Percentiles rank a stretch among this genome's conserved stretches.
Conservation (phyloP, 2,113 vertebrate genomes). For the Danionella cerebrum region DNA sequence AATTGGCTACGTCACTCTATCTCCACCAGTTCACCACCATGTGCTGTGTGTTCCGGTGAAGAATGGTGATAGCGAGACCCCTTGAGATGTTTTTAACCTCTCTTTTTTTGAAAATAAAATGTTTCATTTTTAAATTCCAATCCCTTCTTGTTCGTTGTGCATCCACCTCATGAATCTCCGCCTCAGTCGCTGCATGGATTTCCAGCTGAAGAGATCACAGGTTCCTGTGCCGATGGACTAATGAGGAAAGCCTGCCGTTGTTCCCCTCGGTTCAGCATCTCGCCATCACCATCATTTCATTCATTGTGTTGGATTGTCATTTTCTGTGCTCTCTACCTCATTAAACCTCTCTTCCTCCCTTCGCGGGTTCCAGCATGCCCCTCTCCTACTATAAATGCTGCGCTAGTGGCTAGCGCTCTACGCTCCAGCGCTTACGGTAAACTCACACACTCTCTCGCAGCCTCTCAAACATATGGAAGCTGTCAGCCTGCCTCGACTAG, state of each 20-base stretch:
- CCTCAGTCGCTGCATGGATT: not conserved
- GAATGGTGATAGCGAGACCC: too few relatives aligned
- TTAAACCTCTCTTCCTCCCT: slow-evolving; percentile 38
- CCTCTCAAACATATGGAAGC: slow-evolving; percentile 41
- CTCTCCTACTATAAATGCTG: slow-evolving; percentile 32
- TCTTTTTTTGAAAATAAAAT: too few relatives aligned
- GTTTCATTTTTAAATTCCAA: too few relatives aligned
- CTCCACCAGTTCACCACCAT: too few relatives aligned
- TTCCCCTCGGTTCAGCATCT: slow-evolving; percentile 4
- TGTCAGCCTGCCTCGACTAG: slow-evolving; percentile 37
- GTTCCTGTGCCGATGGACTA: not conserved
- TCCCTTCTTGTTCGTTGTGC: not conserved
- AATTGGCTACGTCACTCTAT: too few relatives aligned
- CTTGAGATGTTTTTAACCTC: too few relatives aligned
- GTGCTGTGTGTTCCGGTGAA: too few relatives aligned
- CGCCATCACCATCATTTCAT: not conserved
- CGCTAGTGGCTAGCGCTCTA: slow-evolving; percentile 21
- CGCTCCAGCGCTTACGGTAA: slow-evolving; percentile 31
- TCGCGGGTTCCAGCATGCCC: slow-evolving; percentile 15
- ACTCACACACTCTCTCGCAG: slow-evolving; percentile 25
- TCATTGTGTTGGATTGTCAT: slow-evolving; percentile 3
- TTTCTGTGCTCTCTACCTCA: slow-evolving; percentile 24
- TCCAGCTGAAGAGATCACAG: not conserved
- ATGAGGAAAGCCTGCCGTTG: not conserved
- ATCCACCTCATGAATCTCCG: not conserved